Evolutionary conservation across 2,113 vertebrate genomes (phyloP).

Genomic region (Sinocyclocheilus grahami): DNA sequence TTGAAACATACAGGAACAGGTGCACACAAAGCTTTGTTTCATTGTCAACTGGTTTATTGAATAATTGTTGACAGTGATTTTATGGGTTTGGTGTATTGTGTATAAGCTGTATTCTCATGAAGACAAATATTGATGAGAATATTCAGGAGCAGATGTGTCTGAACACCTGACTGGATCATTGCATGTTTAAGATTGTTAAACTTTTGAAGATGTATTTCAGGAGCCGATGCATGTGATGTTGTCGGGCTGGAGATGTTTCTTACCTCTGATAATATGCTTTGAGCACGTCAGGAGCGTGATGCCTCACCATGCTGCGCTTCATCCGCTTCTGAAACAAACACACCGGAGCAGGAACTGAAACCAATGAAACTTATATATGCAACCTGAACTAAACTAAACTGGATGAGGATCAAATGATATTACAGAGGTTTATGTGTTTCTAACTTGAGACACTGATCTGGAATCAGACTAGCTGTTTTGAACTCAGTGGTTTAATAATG

Average conservation of each 20-base stretch:
- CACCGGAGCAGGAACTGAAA: background rate
- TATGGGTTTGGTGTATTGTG: background rate
- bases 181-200: background rate
- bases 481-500: background rate
- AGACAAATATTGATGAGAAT: background rate
- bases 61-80: background rate
- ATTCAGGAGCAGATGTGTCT: background rate
- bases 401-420: no score
- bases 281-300: constrained; percentile 84
- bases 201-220: background rate
- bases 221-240: background rate
- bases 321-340: constrained; percentile 87
- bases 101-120: background rate
- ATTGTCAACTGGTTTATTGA: background rate
- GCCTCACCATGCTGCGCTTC: constrained; percentile 88
- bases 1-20: no score
- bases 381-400: no score
- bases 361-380: background rate
- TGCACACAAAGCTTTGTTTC: background rate
- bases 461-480: no score
- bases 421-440: no score
- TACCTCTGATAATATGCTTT: constrained; percentile 91
- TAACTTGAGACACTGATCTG: no score
- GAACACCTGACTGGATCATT: no score
- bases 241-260: constrained; percentile 48